Conservation (phyloP, 2,797 vertebrate genomes). For the Cossypha caffra region DNA sequence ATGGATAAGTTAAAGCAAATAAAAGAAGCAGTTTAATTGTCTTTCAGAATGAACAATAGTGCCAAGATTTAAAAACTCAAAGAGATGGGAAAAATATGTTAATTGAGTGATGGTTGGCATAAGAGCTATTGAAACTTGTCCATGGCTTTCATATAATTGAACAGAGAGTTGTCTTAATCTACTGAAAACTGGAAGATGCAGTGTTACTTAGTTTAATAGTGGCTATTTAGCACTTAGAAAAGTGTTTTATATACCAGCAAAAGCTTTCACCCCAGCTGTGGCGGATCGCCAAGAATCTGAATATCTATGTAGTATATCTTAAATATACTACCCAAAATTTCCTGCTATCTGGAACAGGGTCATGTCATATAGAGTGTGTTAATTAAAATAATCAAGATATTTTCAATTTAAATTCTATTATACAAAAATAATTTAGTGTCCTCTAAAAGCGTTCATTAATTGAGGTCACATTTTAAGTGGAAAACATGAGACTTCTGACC, state of each 20-base stretch:
- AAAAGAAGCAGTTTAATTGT: background rate
- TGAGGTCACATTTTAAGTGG: conserved; percentile 1
- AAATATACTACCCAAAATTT: background rate
- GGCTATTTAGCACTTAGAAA: background rate
- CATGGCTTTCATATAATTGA: background rate
- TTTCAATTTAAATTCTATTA: conserved; percentile 58
- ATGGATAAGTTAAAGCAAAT: background rate
- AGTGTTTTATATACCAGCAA: background rate
- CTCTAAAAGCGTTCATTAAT: conserved; percentile 50
- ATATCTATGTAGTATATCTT: background rate
- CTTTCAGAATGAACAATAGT: background rate
- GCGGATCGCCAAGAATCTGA: background rate
- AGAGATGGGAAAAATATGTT: background rate
- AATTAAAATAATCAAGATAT: conserved; percentile 39
- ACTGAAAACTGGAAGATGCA: background rate
- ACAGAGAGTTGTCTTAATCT: background rate
- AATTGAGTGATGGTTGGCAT: background rate
- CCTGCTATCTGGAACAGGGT: conserved; percentile 42
- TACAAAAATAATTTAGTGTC: conserved; percentile 26
- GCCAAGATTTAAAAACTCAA: background rate
- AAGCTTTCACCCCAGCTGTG: background rate
- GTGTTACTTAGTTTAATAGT: background rate
- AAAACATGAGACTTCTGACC: conserved; percentile 1
- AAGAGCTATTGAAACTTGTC: background rate
- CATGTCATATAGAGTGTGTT: conserved; percentile 21